Evolutionary conservation across 2,888 invertebrate genomes (phyloP).

Genomic region (Leptura quadrifasciata): DNA sequence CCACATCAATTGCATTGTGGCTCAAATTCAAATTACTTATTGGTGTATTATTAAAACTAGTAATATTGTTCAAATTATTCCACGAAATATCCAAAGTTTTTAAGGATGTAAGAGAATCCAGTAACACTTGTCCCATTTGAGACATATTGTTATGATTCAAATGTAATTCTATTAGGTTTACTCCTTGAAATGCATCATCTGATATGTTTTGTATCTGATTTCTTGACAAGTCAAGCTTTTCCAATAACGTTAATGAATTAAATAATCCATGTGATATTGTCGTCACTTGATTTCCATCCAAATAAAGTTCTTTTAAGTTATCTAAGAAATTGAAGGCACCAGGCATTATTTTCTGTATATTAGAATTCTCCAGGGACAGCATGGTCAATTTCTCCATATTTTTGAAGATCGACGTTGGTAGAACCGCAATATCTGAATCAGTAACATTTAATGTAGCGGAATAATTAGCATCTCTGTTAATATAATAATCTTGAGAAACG

Average conservation of each 20-base stretch:
- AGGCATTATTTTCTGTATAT: conserved; percentile 15
- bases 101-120: conserved; percentile 16
- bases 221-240: conserved; percentile 29
- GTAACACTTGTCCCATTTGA: not conserved
- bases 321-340: conserved; percentile 38
- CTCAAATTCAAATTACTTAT: not conserved
- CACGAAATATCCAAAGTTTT: conserved; percentile 10
- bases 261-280: conserved; percentile 34
- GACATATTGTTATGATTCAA: conserved; percentile 35
- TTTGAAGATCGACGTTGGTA: conserved; percentile 13
- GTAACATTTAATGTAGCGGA: not conserved
- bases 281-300: conserved; percentile 25
- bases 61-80: conserved; percentile 25
- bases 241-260: conserved; percentile 29
- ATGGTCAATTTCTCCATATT: not conserved
- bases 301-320: conserved; percentile 19
- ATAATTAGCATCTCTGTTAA: not conserved
- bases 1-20: conserved; percentile 21
- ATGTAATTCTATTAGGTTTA: conserved; percentile 1
- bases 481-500: not conserved
- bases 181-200: conserved; percentile 36
- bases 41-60: conserved; percentile 4
- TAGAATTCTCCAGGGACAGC: conserved; percentile 4
- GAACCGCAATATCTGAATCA: not conserved
- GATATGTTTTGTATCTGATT: conserved; percentile 29